These are phyloP conservation scores for Eupithecia pulchellata DNA, from an alignment of 2,888 invertebrate genomes.

Conservation along the genomic window DNA sequence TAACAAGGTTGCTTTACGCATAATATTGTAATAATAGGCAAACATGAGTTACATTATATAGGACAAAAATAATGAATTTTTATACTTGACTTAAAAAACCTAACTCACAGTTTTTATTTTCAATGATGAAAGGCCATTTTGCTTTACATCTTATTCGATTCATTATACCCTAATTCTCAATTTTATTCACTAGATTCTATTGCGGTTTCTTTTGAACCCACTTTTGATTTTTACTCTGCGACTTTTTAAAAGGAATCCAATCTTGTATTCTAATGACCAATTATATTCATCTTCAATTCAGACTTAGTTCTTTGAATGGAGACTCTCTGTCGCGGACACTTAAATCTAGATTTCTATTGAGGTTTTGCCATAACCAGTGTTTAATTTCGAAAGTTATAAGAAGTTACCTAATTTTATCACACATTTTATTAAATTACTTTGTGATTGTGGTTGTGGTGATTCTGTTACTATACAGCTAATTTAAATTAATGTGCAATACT, in stretches of 20 bases:
- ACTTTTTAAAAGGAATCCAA: constrained; percentile 42
- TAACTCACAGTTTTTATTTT: no score
- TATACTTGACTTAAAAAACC: no score
- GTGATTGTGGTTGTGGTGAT: no score
- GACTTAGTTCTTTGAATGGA: constrained; percentile 38
- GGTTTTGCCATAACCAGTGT: not conserved
- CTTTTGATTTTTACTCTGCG: constrained; percentile 41
- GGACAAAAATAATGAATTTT: no score
- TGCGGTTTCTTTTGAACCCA: constrained; percentile 37
- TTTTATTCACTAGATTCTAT: constrained; percentile 28
- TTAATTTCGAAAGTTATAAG: not conserved
- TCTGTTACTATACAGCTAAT: no score
- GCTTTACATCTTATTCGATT: constrained; percentile 16
- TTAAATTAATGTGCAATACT: no score
- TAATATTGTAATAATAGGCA: no score
- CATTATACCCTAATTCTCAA: constrained; percentile 17
- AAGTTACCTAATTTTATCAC: no score
- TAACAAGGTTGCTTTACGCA: no score
- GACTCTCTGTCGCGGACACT: constrained; percentile 25
- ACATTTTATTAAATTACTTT: no score
- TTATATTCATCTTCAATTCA: constrained; percentile 46
- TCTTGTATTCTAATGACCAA: constrained; percentile 49
- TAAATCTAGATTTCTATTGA: constrained; percentile 31
- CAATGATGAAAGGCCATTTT: not conserved
- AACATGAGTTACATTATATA: no score